Evolutionary conservation across 2,113 vertebrate genomes (phyloP), one percentile per base, ranked within the genome.

Genomic region (Eclectus roratus): DNA sequence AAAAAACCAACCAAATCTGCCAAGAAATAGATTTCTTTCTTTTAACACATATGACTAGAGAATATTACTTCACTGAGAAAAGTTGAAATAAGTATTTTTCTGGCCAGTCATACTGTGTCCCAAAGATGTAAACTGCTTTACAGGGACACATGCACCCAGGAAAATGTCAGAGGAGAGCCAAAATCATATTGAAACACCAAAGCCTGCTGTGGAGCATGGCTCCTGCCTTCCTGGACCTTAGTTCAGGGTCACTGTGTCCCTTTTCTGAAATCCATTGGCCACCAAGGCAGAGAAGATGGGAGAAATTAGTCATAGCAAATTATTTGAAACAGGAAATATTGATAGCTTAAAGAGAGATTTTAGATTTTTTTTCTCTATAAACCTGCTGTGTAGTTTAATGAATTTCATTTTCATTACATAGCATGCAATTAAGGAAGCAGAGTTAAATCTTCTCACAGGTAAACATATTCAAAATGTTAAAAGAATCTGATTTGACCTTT

Each of bases 111-210:
- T 35, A 3, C 73, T 4, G 9, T 31, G 28, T 31, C 15, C 24
- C 4, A 3, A 24, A 50, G 78, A 9, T 3, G 3, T 0, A 9
- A 43, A 6, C 9, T 15, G 44, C 39, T 49, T 28, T 35, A 11
- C 0, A 18, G 58, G 58, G 20, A 31, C 39, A 2, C 9, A 37
- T 29, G 52, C 29, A 8, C 4, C 19, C 31, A 0, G 55, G 14
- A 17, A 29, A 3, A 10, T 0, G 27, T 1, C 63, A 5, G 56
- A 29, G 46, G 17, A 9, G 24, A n/a, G 79, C n/a, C 78, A 27
- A 52, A 35, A 39, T 19, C 0, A 0, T 2, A 17, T 0, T 15
- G 69, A 35, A 64, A 5, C 65, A 41, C 27, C 53, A 12, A 11
- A 63, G 15, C 8, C 7, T n/a, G 20, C 49, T 29, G 37, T 43